These are phyloP conservation scores for Cephalopholis sonnerati DNA, from an alignment of 2,113 vertebrate species.

Conservation along the genomic window DNA sequence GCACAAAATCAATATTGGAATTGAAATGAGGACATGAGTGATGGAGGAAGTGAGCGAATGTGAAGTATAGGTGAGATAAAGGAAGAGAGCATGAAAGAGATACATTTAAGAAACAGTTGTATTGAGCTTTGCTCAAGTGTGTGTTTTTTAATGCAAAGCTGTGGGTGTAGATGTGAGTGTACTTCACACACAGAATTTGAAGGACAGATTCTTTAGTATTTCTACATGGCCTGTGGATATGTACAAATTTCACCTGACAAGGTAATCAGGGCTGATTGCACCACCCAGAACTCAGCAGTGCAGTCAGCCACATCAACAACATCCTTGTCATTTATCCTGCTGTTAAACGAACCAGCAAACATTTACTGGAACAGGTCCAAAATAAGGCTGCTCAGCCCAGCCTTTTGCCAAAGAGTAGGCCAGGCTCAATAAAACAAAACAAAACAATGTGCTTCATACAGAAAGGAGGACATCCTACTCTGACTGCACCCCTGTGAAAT, in stretches of 20 bases:
- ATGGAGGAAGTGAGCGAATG: not conserved
- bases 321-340: conserved; percentile 45
- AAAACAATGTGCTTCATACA: conserved; percentile 19
- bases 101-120: not conserved
- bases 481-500: conserved; percentile 50
- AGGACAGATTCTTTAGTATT: conserved; percentile 1
- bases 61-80: not conserved
- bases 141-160: not conserved
- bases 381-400: conserved; percentile 25
- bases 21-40: not conserved
- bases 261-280: conserved; percentile 11
- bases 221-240: not conserved
- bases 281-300: not conserved
- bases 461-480: conserved; percentile 27
- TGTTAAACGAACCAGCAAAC: conserved; percentile 50
- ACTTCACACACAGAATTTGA: not conserved
- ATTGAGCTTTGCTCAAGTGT: not conserved
- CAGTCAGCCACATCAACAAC: conserved; percentile 44
- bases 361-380: conserved; percentile 32
- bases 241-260: conserved; percentile 23
- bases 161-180: not conserved
- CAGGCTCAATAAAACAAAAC: conserved; percentile 30
- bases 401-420: conserved; percentile 17
- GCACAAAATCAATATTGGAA: not conserved
- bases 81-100: not conserved